Evolutionary conservation across 2,797 vertebrate genomes (phyloP).

Genomic region (Chaunax sp.): DNA sequence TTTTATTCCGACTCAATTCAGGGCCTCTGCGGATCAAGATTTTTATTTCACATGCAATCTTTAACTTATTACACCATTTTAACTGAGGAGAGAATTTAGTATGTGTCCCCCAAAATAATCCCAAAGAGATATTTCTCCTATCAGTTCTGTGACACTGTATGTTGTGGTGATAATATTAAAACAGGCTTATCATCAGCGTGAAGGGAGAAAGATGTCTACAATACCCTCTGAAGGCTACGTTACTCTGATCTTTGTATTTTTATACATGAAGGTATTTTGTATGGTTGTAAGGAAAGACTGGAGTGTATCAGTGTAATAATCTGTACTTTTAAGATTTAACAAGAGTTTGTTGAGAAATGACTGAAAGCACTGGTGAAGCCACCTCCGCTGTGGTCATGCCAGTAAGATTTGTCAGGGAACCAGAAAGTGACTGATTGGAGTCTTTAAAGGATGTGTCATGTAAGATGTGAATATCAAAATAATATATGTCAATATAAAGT

Average conservation of each 20-base stretch:
- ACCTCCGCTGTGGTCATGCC: slow-evolving; percentile 19
- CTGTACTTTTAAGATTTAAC: slow-evolving; percentile 46
- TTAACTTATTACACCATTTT: slow-evolving; percentile 37
- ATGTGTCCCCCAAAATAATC: slow-evolving; percentile 29
- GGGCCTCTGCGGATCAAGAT: slow-evolving; percentile 33
- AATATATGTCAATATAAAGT: slow-evolving; percentile 81
- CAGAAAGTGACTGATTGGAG: slow-evolving; percentile 64
- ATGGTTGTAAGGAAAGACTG: slow-evolving; percentile 35
- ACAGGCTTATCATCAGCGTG: slow-evolving; percentile 11
- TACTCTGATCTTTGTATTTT: slow-evolving; percentile 58
- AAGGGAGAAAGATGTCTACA: slow-evolving; percentile 13
- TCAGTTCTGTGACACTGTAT: slow-evolving; percentile 44
- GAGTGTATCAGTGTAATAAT: slow-evolving; percentile 46
- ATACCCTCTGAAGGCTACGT: slow-evolving; percentile 32
- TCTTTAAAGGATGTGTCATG: slow-evolving; percentile 64
- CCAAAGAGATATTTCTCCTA: slow-evolving; percentile 49
- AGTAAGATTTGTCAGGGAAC: slow-evolving; percentile 56
- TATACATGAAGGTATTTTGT: slow-evolving; percentile 47
- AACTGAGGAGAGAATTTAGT: slow-evolving; percentile 10
- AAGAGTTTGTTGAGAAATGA: slow-evolving; percentile 33
- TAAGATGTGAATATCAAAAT: slow-evolving; percentile 81
- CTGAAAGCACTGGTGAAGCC: slow-evolving; percentile 37
- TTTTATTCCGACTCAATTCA: slow-evolving; percentile 46
- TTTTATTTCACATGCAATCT: slow-evolving; percentile 47
- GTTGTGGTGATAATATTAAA: slow-evolving; percentile 22